Evolutionary conservation across 2,113 vertebrate genomes (phyloP).

Genomic region (Conger conger): DNA sequence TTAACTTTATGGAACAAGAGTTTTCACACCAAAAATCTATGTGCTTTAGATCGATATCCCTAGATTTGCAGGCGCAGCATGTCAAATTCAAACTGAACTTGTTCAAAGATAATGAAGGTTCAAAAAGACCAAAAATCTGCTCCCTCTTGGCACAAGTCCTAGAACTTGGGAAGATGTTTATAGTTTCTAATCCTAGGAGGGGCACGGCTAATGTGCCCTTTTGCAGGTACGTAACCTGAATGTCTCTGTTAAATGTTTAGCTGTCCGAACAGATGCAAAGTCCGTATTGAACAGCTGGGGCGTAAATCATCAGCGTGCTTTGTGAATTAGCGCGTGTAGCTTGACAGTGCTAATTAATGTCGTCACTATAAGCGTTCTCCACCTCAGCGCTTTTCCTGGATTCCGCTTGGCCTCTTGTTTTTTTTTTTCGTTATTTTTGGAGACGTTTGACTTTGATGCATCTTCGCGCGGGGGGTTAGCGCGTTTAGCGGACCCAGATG

Average conservation of each 20-base stretch:
- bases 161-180: not conserved
- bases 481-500: not conserved
- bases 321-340: not conserved
- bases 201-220: not conserved
- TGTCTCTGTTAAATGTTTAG: not conserved
- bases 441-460: not conserved
- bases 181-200: not conserved
- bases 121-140: not conserved
- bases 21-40: not conserved
- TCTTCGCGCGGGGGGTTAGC: not conserved
- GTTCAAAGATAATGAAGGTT: not conserved
- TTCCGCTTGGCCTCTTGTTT: not conserved
- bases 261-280: not conserved
- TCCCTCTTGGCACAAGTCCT: not conserved
- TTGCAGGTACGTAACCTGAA: not conserved
- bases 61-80: not conserved
- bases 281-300: not conserved
- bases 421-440: not conserved
- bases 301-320: not conserved
- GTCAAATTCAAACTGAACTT: not conserved
- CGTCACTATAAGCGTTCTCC: not conserved
- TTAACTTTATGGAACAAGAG: not conserved
- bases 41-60: not conserved
- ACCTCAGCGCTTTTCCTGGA: not conserved
- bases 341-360: not conserved